These are phyloP conservation scores for Cenopis cana DNA, from an alignment of 2,888 invertebrate genomes.

Conservation along the genomic window DNA sequence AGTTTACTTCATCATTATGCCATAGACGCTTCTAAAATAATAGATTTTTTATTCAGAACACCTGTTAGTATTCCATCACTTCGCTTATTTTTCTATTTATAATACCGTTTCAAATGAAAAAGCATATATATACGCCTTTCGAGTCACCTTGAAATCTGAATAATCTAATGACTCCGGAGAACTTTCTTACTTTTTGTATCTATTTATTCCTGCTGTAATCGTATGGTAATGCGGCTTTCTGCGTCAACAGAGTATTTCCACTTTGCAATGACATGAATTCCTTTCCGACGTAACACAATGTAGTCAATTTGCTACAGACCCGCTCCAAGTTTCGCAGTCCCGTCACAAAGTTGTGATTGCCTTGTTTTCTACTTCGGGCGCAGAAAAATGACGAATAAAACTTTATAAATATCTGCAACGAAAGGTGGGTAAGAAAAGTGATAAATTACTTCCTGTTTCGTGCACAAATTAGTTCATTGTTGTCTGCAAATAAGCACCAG, in stretches of 20 bases:
- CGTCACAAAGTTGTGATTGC: conserved; percentile 74
- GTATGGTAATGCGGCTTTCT: conserved; percentile 36
- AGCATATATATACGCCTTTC: background rate
- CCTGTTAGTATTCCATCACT: conserved; percentile 16
- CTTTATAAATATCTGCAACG: conserved; percentile 55
- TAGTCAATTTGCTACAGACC: conserved; percentile 72
- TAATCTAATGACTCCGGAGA: conserved; percentile 11
- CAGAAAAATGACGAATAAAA: conserved; percentile 70
- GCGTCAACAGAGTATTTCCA: conserved; percentile 42
- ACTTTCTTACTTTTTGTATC: conserved; percentile 24
- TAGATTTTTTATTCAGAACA: conserved; percentile 5
- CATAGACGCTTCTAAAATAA: background rate
- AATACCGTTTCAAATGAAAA: conserved; percentile 14
- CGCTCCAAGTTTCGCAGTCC: conserved; percentile 64
- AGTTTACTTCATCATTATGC: background rate
- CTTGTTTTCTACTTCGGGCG: conserved; percentile 72
- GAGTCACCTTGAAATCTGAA: conserved; percentile 16
- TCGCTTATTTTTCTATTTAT: conserved; percentile 7
- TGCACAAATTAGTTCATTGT: conserved; percentile 41
- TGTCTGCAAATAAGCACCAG: conserved; percentile 36
- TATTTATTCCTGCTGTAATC: conserved; percentile 34
- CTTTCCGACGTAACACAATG: conserved; percentile 65
- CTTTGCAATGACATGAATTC: conserved; percentile 50
- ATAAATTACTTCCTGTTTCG: conserved; percentile 28
- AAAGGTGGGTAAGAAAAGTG: conserved; percentile 39